Evolutionary conservation across 2,888 invertebrate genomes (phyloP), one percentile per base, ranked within the genome.

Genomic region (Nephrotoma guestfalica): DNA sequence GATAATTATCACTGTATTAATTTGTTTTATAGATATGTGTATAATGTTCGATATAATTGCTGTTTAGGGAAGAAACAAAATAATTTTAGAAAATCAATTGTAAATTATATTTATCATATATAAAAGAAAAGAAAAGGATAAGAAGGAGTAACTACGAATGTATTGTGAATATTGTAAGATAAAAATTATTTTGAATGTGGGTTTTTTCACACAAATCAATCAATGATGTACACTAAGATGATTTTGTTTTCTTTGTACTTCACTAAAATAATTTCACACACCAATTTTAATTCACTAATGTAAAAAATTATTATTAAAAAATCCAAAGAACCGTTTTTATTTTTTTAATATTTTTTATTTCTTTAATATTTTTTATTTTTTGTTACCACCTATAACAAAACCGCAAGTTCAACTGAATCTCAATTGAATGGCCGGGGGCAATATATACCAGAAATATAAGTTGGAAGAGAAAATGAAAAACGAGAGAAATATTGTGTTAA

Each of bases 351-450:
- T n/a, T 71, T 30, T 15, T 47, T 45, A 45, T 86, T 6, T 85
- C 41, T 85, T 85, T 42, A 18, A 40, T 83, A 15, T 9, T 85
- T 11, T 41, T 41, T n/a, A 18, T 41, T 43, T 30, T 86, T 86
- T 86, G 40, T 86, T 45, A 86, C 40, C 13, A 42, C 13, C 30
- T 45, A 43, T 40, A 45, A 45, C 47, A 86, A 83, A 87, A 84
- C 86, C 86, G 86, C 47, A 87, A 87, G 41, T 18, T 87, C 42
- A 86, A 87, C 87, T 87, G 86, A 87, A 87, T 51, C 86, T 85
- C 42, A 85, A 86, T 87, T 85, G 47, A 83, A 71, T 86, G 47
- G 86, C 87, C 87, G 87, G 71, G 86, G 86, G 87, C 87, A 87
- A 86, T 87, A 47, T 87, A 87, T 87, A 87, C 87, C 71, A 83